Evolutionary conservation across 2,888 invertebrate species (phyloP).

Genomic region (Eledona agricola): DNA sequence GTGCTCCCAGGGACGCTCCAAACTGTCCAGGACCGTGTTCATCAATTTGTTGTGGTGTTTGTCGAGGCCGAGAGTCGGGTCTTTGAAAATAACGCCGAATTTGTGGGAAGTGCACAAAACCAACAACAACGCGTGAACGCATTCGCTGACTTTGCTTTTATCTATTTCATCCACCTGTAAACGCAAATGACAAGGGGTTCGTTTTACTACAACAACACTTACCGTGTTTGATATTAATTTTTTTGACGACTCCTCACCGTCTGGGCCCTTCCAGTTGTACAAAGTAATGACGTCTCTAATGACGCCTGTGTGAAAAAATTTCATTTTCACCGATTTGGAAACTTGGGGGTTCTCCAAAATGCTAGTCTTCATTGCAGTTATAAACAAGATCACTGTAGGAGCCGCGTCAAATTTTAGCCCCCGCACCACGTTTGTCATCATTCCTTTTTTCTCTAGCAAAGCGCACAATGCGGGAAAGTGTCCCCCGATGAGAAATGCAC

Average conservation of each 20-base stretch:
- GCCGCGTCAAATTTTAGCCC: conserved; percentile 74
- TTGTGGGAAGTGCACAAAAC: conserved; percentile 79
- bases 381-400: conserved; percentile 72
- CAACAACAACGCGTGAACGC: conserved; percentile 76
- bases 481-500: conserved; percentile 79
- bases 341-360: conserved; percentile 72
- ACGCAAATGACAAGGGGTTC: conserved; percentile 1
- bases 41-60: conserved; percentile 68
- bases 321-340: conserved; percentile 77
- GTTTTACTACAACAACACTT: neutral
- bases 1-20: conserved; percentile 77
- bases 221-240: conserved; percentile 49
- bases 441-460: conserved; percentile 74
- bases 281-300: conserved; percentile 74
- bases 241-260: conserved; percentile 62
- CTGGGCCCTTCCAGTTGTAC: conserved; percentile 80
- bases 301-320: conserved; percentile 73
- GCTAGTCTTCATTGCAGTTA: conserved; percentile 73
- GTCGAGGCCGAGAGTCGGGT: conserved; percentile 71
- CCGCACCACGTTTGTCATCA: conserved; percentile 70
- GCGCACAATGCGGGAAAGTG: conserved; percentile 73
- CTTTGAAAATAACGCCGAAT: conserved; percentile 79
- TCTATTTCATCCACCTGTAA: conserved; percentile 58
- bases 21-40: conserved; percentile 70
- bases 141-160: conserved; percentile 65